Evolutionary conservation across 2,888 invertebrate genomes (phyloP).

Genomic region (Campaea margaritaria): DNA sequence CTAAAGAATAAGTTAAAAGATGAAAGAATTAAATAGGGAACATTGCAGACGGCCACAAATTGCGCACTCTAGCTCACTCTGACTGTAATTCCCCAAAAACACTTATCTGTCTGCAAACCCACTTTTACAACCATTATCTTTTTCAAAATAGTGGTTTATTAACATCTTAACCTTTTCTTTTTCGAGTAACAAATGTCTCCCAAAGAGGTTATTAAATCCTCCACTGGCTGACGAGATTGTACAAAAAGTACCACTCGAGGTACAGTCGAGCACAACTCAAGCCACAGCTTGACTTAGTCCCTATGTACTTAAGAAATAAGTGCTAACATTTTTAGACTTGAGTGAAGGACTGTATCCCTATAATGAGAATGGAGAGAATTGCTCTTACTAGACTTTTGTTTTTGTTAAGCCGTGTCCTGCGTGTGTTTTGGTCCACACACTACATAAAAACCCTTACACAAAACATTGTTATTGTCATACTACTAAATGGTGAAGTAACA

Average conservation of each 20-base stretch:
- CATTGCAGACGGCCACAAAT: too few relatives aligned
- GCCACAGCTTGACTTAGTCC: constrained; percentile 19
- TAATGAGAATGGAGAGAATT: neutral
- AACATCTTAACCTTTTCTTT: constrained; percentile 42
- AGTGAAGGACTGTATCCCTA: constrained; percentile 29
- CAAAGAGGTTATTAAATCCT: constrained; percentile 63
- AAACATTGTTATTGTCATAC: too few relatives aligned
- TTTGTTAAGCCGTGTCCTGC: too few relatives aligned
- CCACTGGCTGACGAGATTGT: constrained; percentile 43
- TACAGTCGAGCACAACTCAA: constrained; percentile 10
- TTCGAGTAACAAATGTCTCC: constrained; percentile 53
- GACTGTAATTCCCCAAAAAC: too few relatives aligned
- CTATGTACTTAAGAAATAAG: constrained; percentile 12
- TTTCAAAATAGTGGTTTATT: constrained; percentile 35
- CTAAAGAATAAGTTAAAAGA: too few relatives aligned
- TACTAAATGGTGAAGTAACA: too few relatives aligned
- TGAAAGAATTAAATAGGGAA: too few relatives aligned
- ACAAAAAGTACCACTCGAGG: constrained; percentile 41
- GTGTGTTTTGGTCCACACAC: too few relatives aligned
- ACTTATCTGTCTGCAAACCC: neutral
- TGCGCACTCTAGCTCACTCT: too few relatives aligned
- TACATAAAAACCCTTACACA: too few relatives aligned
- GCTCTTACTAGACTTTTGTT: too few relatives aligned
- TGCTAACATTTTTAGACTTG: constrained; percentile 15
- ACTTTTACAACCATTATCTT: constrained; percentile 1